Conservation (phyloP, 2,888 invertebrate species). For the Sphaerophoria rueppellii region DNA sequence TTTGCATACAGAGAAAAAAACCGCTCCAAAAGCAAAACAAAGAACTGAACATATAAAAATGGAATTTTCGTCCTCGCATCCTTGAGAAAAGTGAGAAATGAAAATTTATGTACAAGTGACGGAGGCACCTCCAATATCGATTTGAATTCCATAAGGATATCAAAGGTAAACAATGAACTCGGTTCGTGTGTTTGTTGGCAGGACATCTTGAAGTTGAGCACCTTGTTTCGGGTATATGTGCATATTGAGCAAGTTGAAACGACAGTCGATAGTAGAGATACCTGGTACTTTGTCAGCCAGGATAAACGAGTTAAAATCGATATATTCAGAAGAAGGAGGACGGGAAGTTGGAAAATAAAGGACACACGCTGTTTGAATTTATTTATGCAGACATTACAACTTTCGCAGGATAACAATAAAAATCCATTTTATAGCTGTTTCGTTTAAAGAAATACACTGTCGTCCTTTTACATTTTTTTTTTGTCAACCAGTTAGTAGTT, state of each 20-base stretch:
- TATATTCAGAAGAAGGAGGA: background rate
- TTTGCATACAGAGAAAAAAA: slow-evolving; percentile 18
- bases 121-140: slow-evolving; percentile 58
- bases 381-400: slow-evolving; percentile 60
- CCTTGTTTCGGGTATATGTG: slow-evolving; percentile 41
- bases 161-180: slow-evolving; percentile 61
- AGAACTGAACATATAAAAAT: background rate
- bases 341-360: background rate
- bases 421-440: slow-evolving; percentile 66
- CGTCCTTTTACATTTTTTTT: slow-evolving; percentile 6
- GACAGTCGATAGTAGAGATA: background rate
- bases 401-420: slow-evolving; percentile 62
- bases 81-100: slow-evolving; percentile 62
- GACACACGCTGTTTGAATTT: slow-evolving; percentile 20
- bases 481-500: background rate
- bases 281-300: slow-evolving; percentile 30
- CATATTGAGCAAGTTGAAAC: slow-evolving; percentile 42
- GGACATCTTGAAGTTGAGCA: slow-evolving; percentile 56
- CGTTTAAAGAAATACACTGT: slow-evolving; percentile 65
- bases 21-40: slow-evolving; percentile 24
- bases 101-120: slow-evolving; percentile 56
- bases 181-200: slow-evolving; percentile 21
- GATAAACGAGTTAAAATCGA: slow-evolving; percentile 36
- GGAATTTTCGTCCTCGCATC: slow-evolving; percentile 13
- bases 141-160: slow-evolving; percentile 66